Conservation (phyloP, 2,113 vertebrate species). For the Callospermophilus lateralis region DNA sequence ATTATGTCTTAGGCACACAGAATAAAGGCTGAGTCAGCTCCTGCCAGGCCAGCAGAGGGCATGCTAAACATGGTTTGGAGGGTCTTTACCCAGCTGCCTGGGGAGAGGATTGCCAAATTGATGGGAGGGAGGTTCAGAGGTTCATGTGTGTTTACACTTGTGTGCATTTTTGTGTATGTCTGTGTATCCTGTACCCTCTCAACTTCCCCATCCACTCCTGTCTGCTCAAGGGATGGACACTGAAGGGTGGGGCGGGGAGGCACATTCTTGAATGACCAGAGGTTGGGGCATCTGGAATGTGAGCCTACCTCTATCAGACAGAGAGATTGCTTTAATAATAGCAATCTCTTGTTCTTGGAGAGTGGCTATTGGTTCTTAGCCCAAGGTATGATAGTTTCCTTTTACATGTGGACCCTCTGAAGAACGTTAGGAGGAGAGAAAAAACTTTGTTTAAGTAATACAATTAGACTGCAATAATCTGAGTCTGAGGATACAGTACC, state of each 20-base stretch:
- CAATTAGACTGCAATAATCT: not conserved
- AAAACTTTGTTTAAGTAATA: not conserved
- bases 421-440: not conserved
- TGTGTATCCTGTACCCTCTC: not conserved
- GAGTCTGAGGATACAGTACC: not conserved
- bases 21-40: constrained; percentile 76
- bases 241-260: not conserved
- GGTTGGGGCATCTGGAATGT: not conserved
- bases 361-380: not conserved
- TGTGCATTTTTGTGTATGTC: not conserved
- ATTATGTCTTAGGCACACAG: not conserved
- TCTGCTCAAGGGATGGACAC: not conserved
- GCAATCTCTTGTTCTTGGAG: not conserved
- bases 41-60: constrained; percentile 71
- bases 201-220: fast-evolving
- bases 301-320: not conserved
- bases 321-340: not conserved
- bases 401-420: not conserved
- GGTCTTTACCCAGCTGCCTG: not conserved
- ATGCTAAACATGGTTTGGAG: not conserved
- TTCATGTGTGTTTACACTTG: too few relatives aligned
- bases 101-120: not conserved
- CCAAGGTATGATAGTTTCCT: not conserved
- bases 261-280: not conserved
- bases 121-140: too few relatives aligned